Evolutionary conservation across 2,888 invertebrate species (phyloP).

Genomic region (Sarcophaga rosellei): DNA sequence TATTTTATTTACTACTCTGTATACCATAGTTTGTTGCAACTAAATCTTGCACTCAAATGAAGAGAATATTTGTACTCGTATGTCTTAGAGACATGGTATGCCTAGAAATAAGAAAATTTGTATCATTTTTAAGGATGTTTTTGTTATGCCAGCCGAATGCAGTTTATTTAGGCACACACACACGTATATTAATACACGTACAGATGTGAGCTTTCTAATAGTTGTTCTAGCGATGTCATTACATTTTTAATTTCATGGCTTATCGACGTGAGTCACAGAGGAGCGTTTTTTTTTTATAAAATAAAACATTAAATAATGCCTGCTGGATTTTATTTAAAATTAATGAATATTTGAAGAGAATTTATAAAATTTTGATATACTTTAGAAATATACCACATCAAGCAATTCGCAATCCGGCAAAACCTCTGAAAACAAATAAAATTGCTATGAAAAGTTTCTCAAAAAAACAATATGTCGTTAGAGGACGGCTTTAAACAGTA

Average conservation of each 20-base stretch:
- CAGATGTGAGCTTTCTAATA: neutral
- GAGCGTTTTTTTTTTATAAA: neutral
- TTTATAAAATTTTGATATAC: too few species aligned
- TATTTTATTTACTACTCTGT: neutral
- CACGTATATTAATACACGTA: too few species aligned
- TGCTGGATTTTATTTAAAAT: neutral
- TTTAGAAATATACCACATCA: too few species aligned
- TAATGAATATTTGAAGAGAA: neutral
- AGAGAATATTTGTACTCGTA: neutral
- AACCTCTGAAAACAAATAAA: too few species aligned
- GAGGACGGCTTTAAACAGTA: too few species aligned
- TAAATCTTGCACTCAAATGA: conserved; percentile 2
- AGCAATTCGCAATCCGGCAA: too few species aligned
- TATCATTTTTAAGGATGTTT: neutral
- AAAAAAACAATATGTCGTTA: too few species aligned
- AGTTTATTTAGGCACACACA: neutral
- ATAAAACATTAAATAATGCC: neutral
- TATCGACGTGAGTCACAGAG: neutral
- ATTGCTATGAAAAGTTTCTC: too few species aligned
- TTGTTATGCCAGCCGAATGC: neutral
- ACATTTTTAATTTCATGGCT: conserved; percentile 7
- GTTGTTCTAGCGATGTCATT: neutral
- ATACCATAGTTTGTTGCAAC: conserved; percentile 1
- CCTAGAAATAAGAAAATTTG: neutral
- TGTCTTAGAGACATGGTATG: neutral